A percentile compares a stretch with the other conserved stretches of the same genome.
Conservation (phyloP, 2,797 vertebrate species). For the Valencia hispanica region DNA sequence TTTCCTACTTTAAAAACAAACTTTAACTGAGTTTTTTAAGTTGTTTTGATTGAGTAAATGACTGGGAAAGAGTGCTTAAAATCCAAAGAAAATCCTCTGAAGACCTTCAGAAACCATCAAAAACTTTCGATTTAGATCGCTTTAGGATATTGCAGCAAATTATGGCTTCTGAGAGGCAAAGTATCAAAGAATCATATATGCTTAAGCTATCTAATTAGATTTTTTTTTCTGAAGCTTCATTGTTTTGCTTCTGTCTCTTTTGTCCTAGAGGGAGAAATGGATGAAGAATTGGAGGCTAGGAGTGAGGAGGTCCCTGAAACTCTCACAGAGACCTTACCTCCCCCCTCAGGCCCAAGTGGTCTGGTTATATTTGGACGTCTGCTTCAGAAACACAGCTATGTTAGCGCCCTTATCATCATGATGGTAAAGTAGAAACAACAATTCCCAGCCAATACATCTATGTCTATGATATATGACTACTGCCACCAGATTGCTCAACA, state of each 20-base stretch:
- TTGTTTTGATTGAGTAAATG: background rate
- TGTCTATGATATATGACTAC: background rate
- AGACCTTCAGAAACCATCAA: background rate
- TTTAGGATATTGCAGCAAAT: background rate
- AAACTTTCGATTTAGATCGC: background rate
- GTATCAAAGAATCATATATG: no score
- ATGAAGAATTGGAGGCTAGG: conserved; percentile 24
- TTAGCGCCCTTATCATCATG: conserved; percentile 83
- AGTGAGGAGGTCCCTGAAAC: conserved; percentile 26
- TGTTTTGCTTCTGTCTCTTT: background rate
- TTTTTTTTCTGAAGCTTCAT: background rate
- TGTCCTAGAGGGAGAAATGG: conserved; percentile 34
- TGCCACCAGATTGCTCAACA: background rate
- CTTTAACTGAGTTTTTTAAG: background rate
- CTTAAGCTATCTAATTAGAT: background rate
- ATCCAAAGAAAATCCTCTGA: no score
- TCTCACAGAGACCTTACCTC: conserved; percentile 37
- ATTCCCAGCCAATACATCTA: background rate
- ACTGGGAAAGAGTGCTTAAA: no score
- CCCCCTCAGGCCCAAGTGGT: conserved; percentile 61
- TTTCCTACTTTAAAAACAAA: background rate
- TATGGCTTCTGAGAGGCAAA: background rate
- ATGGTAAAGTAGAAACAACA: conserved; percentile 74
- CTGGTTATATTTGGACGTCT: conserved; percentile 76
- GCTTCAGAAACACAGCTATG: conserved; percentile 85